phyloP scores from a whole-genome alignment of 30 jellyfish, hydroid and myxozoan species.

The Phacellophora camtschatica region DNA sequence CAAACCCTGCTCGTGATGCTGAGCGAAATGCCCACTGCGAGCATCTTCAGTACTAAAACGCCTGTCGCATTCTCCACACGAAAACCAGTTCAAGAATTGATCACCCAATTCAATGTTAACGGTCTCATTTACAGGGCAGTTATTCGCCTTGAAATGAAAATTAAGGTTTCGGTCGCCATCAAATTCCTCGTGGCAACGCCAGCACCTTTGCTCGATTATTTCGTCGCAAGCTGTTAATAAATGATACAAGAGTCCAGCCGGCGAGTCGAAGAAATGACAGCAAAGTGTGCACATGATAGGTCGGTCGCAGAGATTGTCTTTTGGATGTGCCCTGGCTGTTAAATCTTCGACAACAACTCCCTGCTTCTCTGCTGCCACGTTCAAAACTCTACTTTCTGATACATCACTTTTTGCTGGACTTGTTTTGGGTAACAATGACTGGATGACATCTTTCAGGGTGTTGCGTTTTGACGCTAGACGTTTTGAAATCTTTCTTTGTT shows the following conservation, averaged over 20 bases:
- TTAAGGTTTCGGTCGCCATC: background rate
- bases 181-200: background rate
- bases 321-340: background rate
- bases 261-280: background rate
- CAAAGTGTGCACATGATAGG: conserved; percentile 9
- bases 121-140: background rate
- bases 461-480: background rate
- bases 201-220: background rate
- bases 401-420: background rate
- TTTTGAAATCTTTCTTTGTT: background rate
- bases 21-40: background rate
- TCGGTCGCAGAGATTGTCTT: background rate
- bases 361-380: background rate
- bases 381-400: no score
- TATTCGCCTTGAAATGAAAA: background rate
- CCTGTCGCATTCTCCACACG: background rate
- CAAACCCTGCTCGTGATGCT: background rate
- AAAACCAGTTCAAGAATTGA: no score
- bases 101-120: background rate
- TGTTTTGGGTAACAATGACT: background rate
- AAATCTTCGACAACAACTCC: background rate
- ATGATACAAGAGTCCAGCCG: conserved; percentile 11
- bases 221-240: conserved; percentile 8
- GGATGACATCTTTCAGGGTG: background rate
- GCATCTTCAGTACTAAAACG: background rate